Conservation (phyloP, 1,140 invertebrate species). For the Bombus terrestris region DNA sequence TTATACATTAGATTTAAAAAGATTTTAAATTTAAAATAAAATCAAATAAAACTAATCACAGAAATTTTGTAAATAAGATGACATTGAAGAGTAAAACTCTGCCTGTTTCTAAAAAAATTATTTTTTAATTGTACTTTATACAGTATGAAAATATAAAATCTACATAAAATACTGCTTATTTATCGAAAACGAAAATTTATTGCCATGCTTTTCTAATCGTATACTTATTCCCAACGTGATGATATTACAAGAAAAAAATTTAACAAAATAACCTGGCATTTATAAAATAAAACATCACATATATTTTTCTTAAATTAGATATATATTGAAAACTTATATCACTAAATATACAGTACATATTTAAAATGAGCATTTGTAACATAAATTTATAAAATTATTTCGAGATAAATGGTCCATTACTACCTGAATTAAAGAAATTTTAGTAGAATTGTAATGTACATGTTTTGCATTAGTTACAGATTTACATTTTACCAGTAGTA, state of each 20-base stretch:
- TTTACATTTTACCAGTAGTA: not conserved
- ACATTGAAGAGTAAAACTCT: not conserved
- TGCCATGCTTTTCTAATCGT: not conserved
- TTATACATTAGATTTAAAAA: too few relatives aligned
- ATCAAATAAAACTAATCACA: not conserved
- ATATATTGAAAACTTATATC: slow-evolving; percentile 1
- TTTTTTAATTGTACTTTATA: not conserved
- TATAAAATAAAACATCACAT: not conserved
- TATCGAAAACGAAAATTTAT: not conserved
- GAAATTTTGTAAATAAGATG: not conserved
- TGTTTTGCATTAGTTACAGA: not conserved
- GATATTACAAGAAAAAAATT: not conserved
- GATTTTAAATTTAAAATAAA: not conserved
- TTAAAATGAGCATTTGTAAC: not conserved
- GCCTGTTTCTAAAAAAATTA: not conserved
- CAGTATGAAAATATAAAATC: not conserved
- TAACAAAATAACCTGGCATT: not conserved
- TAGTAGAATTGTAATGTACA: not conserved
- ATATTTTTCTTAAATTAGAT: slow-evolving; percentile 10
- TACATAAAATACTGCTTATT: not conserved
- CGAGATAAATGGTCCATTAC: slow-evolving; percentile 1
- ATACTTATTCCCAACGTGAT: not conserved
- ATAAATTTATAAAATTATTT: slow-evolving; percentile 40
- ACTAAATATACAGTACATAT: slow-evolving; percentile 12
- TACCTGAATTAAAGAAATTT: not conserved